Evolutionary conservation across 2,113 vertebrate species (phyloP).

Genomic region (Sakesphorus luctuosus): DNA sequence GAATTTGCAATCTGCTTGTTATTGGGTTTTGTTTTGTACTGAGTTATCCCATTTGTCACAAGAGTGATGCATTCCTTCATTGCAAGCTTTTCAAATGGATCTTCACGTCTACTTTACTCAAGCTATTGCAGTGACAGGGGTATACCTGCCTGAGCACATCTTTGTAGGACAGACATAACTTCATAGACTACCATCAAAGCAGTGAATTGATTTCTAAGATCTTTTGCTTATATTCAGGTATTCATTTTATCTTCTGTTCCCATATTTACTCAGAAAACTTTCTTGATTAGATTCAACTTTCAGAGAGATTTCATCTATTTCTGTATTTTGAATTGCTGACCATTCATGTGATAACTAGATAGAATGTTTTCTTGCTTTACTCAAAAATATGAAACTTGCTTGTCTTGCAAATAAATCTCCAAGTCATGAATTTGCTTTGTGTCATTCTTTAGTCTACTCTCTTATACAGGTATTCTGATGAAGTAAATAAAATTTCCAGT

Average conservation of each 20-base stretch:
- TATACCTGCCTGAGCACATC: not conserved
- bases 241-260: not conserved
- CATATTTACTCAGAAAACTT: not conserved
- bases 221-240: not conserved
- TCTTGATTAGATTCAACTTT: not conserved
- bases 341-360: not conserved
- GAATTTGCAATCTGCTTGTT: not conserved
- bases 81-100: not conserved
- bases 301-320: not conserved
- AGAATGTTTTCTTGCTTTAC: not conserved
- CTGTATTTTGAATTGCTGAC: not conserved
- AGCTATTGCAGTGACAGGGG: not conserved
- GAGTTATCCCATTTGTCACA: not conserved
- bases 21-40: not conserved
- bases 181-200: not conserved
- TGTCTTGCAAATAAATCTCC: conserved; percentile 5
- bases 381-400: not conserved
- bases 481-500: not conserved
- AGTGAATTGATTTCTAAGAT: not conserved
- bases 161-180: not conserved
- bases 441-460: not conserved
- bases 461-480: not conserved
- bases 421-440: not conserved
- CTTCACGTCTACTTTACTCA: not conserved
- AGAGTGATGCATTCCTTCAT: not conserved